phyloP scores from a whole-genome alignment of 2,113 vertebrate genomes.

The Misgurnus mizolepis region DNA sequence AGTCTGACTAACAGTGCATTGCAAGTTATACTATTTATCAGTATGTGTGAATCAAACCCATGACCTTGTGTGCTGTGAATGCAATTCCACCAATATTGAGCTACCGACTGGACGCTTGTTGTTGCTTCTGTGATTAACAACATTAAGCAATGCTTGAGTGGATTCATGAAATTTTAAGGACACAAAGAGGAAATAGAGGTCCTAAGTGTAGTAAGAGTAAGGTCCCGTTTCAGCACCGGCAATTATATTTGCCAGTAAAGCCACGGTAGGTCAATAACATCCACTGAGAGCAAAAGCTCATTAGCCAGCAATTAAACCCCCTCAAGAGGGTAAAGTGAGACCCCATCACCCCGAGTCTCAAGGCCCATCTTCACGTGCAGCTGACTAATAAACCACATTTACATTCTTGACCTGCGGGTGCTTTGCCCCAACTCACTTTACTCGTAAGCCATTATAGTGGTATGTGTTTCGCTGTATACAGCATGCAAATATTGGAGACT shows the following conservation, averaged over 20 bases:
- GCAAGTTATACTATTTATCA: no score
- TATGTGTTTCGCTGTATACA: not conserved
- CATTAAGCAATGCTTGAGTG: slow-evolving; percentile 6
- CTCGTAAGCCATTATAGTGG: not conserved
- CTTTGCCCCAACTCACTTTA: slow-evolving; percentile 8
- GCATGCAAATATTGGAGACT: not conserved
- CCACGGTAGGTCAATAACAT: slow-evolving; percentile 46
- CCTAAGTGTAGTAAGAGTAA: slow-evolving; percentile 21
- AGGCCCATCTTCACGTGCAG: slow-evolving; percentile 3
- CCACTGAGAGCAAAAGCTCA: slow-evolving; percentile 44
- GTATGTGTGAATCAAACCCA: no score
- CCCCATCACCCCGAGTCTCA: slow-evolving; percentile 31
- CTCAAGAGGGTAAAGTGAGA: slow-evolving; percentile 33
- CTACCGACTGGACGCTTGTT: not conserved
- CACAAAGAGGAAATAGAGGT: slow-evolving; percentile 15
- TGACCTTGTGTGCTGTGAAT: no score
- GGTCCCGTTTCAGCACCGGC: slow-evolving; percentile 42
- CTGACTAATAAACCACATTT: slow-evolving; percentile 33
- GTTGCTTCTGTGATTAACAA: slow-evolving; percentile 28
- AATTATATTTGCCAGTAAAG: slow-evolving; percentile 44
- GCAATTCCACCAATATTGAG: no score
- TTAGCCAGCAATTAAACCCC: slow-evolving; percentile 48
- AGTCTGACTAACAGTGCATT: no score
- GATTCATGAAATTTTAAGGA: slow-evolving; percentile 42
- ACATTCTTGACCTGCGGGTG: not conserved